A percentile compares a stretch with the other conserved stretches of the same genome.
phyloP scores from a whole-genome alignment of 2,797 vertebrate species.

The Triplophysa bombifrons region DNA sequence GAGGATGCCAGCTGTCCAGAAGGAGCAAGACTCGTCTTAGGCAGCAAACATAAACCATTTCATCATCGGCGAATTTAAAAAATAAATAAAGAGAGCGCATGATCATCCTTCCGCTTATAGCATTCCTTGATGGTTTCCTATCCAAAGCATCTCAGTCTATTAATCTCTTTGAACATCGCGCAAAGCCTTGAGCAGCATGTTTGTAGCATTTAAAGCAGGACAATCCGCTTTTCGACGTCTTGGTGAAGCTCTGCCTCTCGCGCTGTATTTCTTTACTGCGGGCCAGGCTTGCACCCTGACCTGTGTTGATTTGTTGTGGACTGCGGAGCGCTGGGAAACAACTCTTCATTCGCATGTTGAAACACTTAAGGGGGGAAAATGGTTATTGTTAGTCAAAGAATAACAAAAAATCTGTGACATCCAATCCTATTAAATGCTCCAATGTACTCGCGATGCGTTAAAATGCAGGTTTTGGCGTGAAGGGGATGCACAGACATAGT shows the following conservation, averaged over 20 bases:
- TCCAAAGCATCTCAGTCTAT: constrained; percentile 77
- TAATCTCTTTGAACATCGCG: constrained; percentile 77
- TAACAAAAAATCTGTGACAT: constrained; percentile 58
- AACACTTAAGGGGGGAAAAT: constrained; percentile 70
- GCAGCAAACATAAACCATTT: constrained; percentile 47
- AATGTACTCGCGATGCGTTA: constrained; percentile 61
- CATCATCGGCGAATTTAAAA: constrained; percentile 48
- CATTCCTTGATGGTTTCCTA: constrained; percentile 57
- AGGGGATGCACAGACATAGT: constrained; percentile 69
- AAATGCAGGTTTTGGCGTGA: constrained; percentile 57
- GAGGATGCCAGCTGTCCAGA: constrained; percentile 34
- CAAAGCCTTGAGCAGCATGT: constrained; percentile 74
- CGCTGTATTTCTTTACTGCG: constrained; percentile 62
- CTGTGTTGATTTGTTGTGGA: constrained; percentile 73
- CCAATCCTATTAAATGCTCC: constrained; percentile 79
- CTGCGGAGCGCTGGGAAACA: constrained; percentile 66
- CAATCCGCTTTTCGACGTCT: constrained; percentile 73
- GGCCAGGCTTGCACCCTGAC: constrained; percentile 80
- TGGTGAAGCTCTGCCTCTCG: constrained; percentile 41
- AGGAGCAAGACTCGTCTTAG: constrained; percentile 31
- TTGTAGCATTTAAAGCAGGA: constrained; percentile 74
- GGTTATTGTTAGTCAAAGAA: constrained; percentile 68
- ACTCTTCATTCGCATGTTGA: constrained; percentile 73
- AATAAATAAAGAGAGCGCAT: constrained; percentile 50
- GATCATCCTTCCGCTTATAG: constrained; percentile 60